Base-by-base conservation (phyloP, 2,888 invertebrate genomes). In the Eupithecia inturbata region DNA sequence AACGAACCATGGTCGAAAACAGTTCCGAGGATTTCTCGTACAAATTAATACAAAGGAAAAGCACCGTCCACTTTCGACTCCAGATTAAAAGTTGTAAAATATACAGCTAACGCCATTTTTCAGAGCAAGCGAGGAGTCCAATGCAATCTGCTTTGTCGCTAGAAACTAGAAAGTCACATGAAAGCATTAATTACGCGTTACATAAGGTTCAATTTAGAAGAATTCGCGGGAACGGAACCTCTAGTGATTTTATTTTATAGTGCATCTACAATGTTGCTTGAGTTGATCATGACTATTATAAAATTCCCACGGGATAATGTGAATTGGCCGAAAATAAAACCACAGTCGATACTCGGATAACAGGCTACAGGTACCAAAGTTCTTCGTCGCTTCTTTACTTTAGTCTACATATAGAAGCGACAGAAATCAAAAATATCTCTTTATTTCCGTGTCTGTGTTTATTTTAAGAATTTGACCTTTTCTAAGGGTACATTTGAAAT, bases 171-270 rank as follows among this genome's bases (percentile, higher is more conserved):
- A 89, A 88, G 87, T 85, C 84, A 88, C 88, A 87, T 84, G 85
- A 87, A 88, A 86, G 85, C 89, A 91, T 91, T 92, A 88, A 91
- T 92, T 92, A 91, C 90, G 84, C 88, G 87, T 87, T 84, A 81
- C 83, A 79, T 77, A 71, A 69, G 74, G 70, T 67, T 67, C 22
- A 71, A 71, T 49, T 22, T 67, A 39, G 45, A 72, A 45, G 75
- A 72, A 26, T 7, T 12, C 14, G 75, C 75, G 75, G 45, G 45
- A 41, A 22, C 12, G 28, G 57, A 26, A 33, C 0, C 16, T 19
- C 22, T 22, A 64, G 64, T 22, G 53, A 9, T n/a, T 31, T 31
- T 3, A 31, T 31, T 31, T 31, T 31, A 31, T 31, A 31, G 31
- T 6, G 31, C 31, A 31, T 31, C 31, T 31, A 31, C n/a, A 2